A percentile compares a stretch with the other conserved stretches of the same genome.
phyloP scores from a whole-genome alignment of 2,797 vertebrate species.

The Furcifer pardalis region DNA sequence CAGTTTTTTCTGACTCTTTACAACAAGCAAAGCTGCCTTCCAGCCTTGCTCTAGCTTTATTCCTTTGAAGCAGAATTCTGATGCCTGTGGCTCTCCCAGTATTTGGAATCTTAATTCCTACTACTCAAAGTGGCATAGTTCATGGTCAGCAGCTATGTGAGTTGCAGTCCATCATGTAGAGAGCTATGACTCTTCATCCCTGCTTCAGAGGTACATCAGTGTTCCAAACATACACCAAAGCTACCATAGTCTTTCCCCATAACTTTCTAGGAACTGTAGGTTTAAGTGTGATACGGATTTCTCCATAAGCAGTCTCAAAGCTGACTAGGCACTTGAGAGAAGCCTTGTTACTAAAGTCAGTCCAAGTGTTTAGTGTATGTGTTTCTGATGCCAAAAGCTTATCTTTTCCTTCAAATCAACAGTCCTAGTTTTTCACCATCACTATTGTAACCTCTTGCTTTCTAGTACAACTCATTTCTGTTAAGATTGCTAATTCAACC shows the following conservation, averaged over 20 bases:
- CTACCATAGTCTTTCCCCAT: not conserved
- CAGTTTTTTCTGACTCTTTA: not conserved
- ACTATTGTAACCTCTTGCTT: not conserved
- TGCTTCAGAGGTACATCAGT: not conserved
- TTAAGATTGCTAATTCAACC: too few species aligned
- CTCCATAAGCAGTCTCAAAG: not conserved
- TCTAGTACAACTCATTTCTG: not conserved
- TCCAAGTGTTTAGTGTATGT: not conserved
- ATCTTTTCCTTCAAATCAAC: not conserved
- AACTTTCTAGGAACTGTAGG: not conserved
- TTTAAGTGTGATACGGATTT: not conserved
- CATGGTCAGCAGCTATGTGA: not conserved
- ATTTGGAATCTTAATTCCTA: not conserved
- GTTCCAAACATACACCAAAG: not conserved
- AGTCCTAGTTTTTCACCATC: too few species aligned
- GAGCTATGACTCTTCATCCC: not conserved
- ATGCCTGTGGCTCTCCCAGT: not conserved
- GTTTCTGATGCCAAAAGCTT: not conserved
- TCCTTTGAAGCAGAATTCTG: not conserved
- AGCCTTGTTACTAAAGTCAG: not conserved
- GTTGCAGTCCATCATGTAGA: not conserved
- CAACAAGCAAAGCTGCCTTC: not conserved
- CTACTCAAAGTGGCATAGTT: not conserved
- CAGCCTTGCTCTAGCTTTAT: too few species aligned
- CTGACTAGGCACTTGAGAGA: too few species aligned